Base-by-base conservation (phyloP, 2,888 invertebrate species). In the Acanthoscelides obtectus region DNA sequence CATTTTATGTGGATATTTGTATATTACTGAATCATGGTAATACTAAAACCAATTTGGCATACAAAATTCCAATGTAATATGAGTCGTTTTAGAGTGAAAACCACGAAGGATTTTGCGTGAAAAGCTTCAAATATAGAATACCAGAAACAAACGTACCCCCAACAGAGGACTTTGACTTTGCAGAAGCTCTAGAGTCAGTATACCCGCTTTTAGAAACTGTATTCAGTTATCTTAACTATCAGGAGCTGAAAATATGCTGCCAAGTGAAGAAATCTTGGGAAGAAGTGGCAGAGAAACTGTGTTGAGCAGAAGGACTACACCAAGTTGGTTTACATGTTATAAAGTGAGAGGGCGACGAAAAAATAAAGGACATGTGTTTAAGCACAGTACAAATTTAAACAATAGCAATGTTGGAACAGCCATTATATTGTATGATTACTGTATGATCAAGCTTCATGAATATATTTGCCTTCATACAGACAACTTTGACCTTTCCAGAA, bases 151-250 rank as follows among this genome's bases (percentile, higher is more conserved):
- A 77, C 22, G 74, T 80, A 22, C 20, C 75, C 4, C 22, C 64
- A 17, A 76, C 69, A 20, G 77, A 76, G 73, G 72, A 80, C 73
- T 82, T 83, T 71, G 72, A 79, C 71, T 80, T 83, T 74, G 78
- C 77, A 0, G 78, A 79, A 72, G 79, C 80, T 8, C 71, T 83
- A 21, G 80, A 79, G 69, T 78, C 79, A 25, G 77, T 82, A 63
- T 82, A 81, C 72, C 83, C 82, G 5, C 72, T 83, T 67, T 70
- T 82, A 69, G 79, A 82, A 67, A 76, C 81, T 17, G 74, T 83
- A 25, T 82, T 83, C 70, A 75, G 75, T 67, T 82, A 80, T 74
- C 72, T 83, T 67, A 75, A 79, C 67, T 80, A 75, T 70, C 75
- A 78, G 27, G 82, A 81, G 66, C 74, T 83, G 70, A 76, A 77